These are phyloP conservation scores for Tolmerus cingulatus DNA, from an alignment of 2,888 invertebrate species.

Conservation along the genomic window DNA sequence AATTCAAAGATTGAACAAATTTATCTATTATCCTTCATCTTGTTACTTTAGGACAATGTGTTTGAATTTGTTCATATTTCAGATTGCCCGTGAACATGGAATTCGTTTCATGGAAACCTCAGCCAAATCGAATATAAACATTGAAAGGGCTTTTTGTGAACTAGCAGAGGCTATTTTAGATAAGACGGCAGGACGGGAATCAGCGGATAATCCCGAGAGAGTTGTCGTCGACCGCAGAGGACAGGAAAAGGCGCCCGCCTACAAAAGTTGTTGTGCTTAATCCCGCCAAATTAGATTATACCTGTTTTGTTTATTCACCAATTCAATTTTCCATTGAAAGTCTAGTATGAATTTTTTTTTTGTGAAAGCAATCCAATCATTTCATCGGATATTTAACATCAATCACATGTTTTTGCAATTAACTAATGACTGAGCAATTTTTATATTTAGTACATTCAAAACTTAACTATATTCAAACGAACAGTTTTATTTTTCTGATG, in stretches of 20 bases:
- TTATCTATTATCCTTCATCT: too few relatives aligned
- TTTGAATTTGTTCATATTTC: slow-evolving; percentile 52
- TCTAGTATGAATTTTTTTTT: slow-evolving; percentile 16
- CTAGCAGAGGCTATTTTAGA: slow-evolving; percentile 93
- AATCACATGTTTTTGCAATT: slow-evolving; percentile 32
- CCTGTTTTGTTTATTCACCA: slow-evolving; percentile 29
- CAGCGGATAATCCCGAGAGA: slow-evolving; percentile 76
- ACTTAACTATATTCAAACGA: background rate
- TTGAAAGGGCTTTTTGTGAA: slow-evolving; percentile 94
- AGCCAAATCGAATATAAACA: slow-evolving; percentile 96
- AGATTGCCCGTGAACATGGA: slow-evolving; percentile 95
- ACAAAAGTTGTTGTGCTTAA: slow-evolving; percentile 64
- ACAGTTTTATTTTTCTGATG: background rate
- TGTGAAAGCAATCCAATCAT: background rate
- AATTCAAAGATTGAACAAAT: too few relatives aligned
- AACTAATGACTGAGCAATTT: slow-evolving; percentile 32
- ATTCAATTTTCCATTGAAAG: slow-evolving; percentile 15
- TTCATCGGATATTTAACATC: slow-evolving; percentile 10
- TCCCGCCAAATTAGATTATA: slow-evolving; percentile 19
- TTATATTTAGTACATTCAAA: slow-evolving; percentile 19
- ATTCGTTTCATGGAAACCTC: slow-evolving; percentile 98
- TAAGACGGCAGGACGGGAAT: slow-evolving; percentile 85
- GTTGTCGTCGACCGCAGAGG: slow-evolving; percentile 77
- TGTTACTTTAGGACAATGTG: background rate
- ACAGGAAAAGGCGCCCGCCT: slow-evolving; percentile 62